Conservation (phyloP, 2,888 invertebrate genomes). For the Atrina japonica region DNA sequence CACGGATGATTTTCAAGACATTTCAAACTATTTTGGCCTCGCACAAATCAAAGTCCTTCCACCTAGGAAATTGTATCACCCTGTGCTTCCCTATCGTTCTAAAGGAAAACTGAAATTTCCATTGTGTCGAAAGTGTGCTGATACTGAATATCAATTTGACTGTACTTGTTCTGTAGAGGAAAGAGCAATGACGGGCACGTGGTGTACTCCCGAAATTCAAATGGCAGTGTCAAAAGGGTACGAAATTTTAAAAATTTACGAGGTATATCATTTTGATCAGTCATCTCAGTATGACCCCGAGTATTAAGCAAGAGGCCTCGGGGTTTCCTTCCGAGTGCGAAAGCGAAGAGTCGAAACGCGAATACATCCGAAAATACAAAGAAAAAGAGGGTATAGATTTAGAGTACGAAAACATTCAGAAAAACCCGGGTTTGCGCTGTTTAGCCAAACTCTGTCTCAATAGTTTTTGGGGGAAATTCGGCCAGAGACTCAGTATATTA, state of each 20-base stretch:
- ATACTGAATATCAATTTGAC: slow-evolving; percentile 50
- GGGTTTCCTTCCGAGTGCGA: slow-evolving; percentile 23
- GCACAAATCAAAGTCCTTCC: slow-evolving; percentile 47
- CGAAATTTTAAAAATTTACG: slow-evolving; percentile 67
- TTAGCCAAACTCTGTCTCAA: slow-evolving; percentile 35
- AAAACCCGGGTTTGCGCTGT: slow-evolving; percentile 30
- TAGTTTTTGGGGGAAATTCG: slow-evolving; percentile 24
- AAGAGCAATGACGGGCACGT: slow-evolving; percentile 3
- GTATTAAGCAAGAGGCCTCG: slow-evolving; percentile 26
- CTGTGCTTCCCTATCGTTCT: slow-evolving; percentile 69
- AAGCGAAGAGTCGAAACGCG: slow-evolving; percentile 47
- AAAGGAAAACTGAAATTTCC: slow-evolving; percentile 73
- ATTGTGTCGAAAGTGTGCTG: slow-evolving; percentile 67
- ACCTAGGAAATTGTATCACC: slow-evolving; percentile 65
- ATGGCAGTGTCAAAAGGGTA: slow-evolving; percentile 75
- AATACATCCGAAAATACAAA: slow-evolving; percentile 50
- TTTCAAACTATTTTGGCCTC: slow-evolving; percentile 19
- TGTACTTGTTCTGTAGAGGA: slow-evolving; percentile 66
- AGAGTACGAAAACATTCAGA: slow-evolving; percentile 20
- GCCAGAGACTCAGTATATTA: slow-evolving; percentile 23
- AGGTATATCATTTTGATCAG: slow-evolving; percentile 71
- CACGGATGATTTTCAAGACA: slow-evolving; percentile 8
- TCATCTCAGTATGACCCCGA: slow-evolving; percentile 47
- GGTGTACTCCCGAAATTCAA: slow-evolving; percentile 74
- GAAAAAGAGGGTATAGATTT: slow-evolving; percentile 39